Evolutionary conservation across 92 coral and sea anemone genomes (phyloP), one percentile per base, ranked within the genome.

Genomic region (Siderastrea siderea): DNA sequence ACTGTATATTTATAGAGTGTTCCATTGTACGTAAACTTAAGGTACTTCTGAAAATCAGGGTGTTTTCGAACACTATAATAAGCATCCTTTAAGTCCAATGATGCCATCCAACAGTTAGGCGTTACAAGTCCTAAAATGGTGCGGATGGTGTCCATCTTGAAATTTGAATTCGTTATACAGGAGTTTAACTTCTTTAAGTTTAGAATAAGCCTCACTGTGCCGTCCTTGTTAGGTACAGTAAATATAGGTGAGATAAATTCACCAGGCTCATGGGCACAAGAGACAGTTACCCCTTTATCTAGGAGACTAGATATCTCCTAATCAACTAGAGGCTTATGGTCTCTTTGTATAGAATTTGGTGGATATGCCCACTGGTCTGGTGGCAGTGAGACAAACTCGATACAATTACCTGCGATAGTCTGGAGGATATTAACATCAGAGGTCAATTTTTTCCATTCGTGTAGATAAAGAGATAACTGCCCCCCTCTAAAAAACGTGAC

Each of bases 221-320:
- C 92, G 80, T 92, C 90, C 60, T 65, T 73, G 76, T 92, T 88
- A 6, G 92, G 92, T 6, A 81, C 87, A 5, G 92, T 84, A 80
- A 88, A 92, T 79, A 92, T 88, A 3, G 92, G 92, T 65, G 95
- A 92, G 9, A 92, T 68, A 58, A 88, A 87, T 70, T 81, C 91
- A 61, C 84, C 74, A 49, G 75, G 51, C 19, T 87, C 89, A 70
- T 63, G 73, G 47, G 47, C 72, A 78, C 91, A 71, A 0, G 81
- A 84, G 61, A 55, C 83, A 17, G 74, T 88, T n/a, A 88, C 82
- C 7, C 47, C 63, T 19, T 80, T 87, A 13, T 49, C 47, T 4
- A 69, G 59, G 57, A 80, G 79, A 58, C 66, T 60, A 47, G 15
- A 46, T 49, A 88, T 74, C 58, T 88, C 91, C 8, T 17, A 19